These are phyloP conservation scores for Tanytarsus gracilentus DNA, from an alignment of 2,888 invertebrate species.

Conservation along the genomic window DNA sequence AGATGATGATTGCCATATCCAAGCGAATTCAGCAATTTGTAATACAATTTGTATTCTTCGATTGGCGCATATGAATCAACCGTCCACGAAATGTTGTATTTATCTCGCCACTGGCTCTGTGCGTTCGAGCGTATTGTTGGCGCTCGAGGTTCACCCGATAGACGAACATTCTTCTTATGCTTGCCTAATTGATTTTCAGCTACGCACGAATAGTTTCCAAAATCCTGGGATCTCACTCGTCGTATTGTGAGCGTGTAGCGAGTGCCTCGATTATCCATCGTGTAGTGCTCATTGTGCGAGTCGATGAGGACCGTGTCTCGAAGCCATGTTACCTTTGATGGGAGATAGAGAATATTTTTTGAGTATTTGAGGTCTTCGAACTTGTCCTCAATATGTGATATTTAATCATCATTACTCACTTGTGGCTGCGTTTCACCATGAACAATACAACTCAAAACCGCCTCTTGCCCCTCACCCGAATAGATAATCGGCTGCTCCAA, in stretches of 20 bases:
- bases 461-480: constrained; percentile 51
- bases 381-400: no score
- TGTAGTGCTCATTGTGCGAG: constrained; percentile 46
- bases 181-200: constrained; percentile 52
- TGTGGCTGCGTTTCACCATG: constrained; percentile 51
- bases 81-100: constrained; percentile 50
- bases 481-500: constrained; percentile 49
- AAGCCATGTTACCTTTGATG: constrained; percentile 48
- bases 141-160: constrained; percentile 50
- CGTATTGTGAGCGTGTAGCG: constrained; percentile 50
- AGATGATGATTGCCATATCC: constrained; percentile 25
- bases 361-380: no score
- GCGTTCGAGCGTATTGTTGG: constrained; percentile 49
- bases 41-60: constrained; percentile 50
- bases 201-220: constrained; percentile 53
- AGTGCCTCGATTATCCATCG: constrained; percentile 50
- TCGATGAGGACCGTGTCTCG: constrained; percentile 50
- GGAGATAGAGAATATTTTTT: background rate
- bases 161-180: constrained; percentile 47
- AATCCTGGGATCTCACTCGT: constrained; percentile 49
- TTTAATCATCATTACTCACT: constrained; percentile 37
- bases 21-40: constrained; percentile 32
- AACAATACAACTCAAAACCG: constrained; percentile 51
- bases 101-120: constrained; percentile 47
- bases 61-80: constrained; percentile 51